Evolutionary conservation across 2,113 vertebrate genomes (phyloP).

Genomic region (Oostethus manadensis): DNA sequence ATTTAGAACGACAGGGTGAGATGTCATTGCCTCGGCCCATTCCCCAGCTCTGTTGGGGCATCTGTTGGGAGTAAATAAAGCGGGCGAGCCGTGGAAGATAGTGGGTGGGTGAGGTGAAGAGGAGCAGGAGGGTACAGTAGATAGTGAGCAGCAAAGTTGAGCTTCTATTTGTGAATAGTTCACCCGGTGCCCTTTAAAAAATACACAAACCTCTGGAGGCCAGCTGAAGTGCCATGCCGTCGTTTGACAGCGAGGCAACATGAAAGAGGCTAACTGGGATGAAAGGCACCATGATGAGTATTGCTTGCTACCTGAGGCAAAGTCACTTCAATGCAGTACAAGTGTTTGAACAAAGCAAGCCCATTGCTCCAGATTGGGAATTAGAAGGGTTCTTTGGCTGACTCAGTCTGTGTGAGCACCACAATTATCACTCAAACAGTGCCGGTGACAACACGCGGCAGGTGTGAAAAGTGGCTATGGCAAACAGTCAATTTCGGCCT

Average conservation of each 20-base stretch:
- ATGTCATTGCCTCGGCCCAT: constrained; percentile 22
- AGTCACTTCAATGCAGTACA: constrained; percentile 50
- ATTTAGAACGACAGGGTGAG: constrained; percentile 39
- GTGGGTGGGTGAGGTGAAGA: constrained; percentile 23
- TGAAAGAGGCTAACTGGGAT: constrained; percentile 60
- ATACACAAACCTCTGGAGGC: constrained; percentile 59
- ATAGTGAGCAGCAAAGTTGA: too few relatives aligned
- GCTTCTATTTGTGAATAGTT: constrained; percentile 60
- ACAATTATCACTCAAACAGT: constrained; percentile 53
- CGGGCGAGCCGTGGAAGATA: constrained; percentile 14
- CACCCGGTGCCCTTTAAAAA: constrained; percentile 62
- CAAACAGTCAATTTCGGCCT: constrained; percentile 45
- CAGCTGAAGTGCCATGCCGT: constrained; percentile 40
- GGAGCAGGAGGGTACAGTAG: constrained; percentile 30
- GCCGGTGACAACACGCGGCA: constrained; percentile 40
- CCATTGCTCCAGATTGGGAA: constrained; percentile 43
- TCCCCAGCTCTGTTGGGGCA: constrained; percentile 28
- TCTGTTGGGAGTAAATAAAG: constrained; percentile 43
- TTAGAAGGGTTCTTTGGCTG: constrained; percentile 49
- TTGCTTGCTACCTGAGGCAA: constrained; percentile 56
- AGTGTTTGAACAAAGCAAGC: constrained; percentile 64
- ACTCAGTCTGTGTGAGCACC: constrained; percentile 40
- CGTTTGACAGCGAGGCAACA: constrained; percentile 53
- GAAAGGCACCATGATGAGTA: constrained; percentile 58
- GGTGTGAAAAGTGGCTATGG: constrained; percentile 39